Base-by-base conservation (phyloP, 2,888 invertebrate genomes). In the Drosophila antonietae region DNA sequence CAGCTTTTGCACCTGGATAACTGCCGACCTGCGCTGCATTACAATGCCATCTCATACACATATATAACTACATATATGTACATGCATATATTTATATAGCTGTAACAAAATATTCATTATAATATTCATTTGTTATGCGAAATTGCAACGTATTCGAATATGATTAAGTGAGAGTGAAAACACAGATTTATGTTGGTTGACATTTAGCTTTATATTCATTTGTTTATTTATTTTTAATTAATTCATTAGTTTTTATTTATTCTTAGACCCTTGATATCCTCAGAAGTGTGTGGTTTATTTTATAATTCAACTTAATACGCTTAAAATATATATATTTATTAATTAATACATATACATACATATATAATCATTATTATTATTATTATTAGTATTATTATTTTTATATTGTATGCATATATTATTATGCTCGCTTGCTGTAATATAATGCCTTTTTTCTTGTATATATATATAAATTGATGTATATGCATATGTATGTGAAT, bases 241-340 rank as follows among this genome's bases (percentile, higher is more conserved):
- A 91, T 92, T 91, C 90, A 91, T 84, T 84, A 84, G 84, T 83
- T 91, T 91, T 90, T 82, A 89, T 92, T 91, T 91, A 86, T 86
- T 88, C 90, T 91, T 92, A 92, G 92, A 92, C 92, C 92, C 92
- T 92, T 92, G 92, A 92, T 92, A 92, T 92, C 92, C 92, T 92
- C 92, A 92, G 92, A 90, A 90, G 81, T 86, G 82, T 85, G 88
- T 90, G 80, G 72, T 83, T 83, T 83, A 75, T 78, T 76, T 82
- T 77, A 68, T 80, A 88, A 82, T 73, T 84, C 82, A 84, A 83
- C 88, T 87, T 83, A 83, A 84, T 81, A 77, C 72, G 88, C 83
- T 83, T 83, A 83, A 87, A 80, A 81, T 83, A 87, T 83, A 87
- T 51, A 51, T 83, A 84, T 66, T 67, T 68, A 70, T 67, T 61